Percentiles rank a stretch among this genome's conserved stretches.
Evolutionary conservation across 2,113 vertebrate genomes (phyloP).

Genomic region (Caracal caracal): DNA sequence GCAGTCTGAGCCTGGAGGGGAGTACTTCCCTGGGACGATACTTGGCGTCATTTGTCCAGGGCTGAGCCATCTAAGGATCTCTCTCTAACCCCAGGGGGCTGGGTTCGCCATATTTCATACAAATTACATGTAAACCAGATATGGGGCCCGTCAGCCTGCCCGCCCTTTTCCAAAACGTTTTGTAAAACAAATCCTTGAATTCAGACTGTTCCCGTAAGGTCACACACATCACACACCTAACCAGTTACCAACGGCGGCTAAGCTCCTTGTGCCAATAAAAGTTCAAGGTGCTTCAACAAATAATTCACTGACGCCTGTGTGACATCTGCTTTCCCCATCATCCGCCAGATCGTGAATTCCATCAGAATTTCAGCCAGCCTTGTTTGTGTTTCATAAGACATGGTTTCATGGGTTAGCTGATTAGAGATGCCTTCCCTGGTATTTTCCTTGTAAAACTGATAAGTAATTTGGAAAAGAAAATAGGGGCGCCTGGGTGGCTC

Average conservation of each 20-base stretch:
- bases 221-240: neutral
- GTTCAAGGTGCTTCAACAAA: neutral
- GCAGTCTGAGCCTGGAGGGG: neutral
- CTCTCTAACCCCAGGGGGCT: neutral
- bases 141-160: too few species aligned
- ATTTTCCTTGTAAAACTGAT: neutral
- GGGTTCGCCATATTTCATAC: neutral
- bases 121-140: neutral
- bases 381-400: neutral
- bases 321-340: conserved; percentile 9
- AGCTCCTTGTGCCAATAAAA: neutral
- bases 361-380: conserved; percentile 21
- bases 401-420: neutral
- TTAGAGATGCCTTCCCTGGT: neutral
- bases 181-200: neutral
- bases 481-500: too few species aligned
- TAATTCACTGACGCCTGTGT: neutral
- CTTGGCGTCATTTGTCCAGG: neutral
- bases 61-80: neutral
- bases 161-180: neutral
- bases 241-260: neutral
- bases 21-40: neutral
- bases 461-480: neutral
- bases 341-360: neutral
- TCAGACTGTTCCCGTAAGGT: neutral